Evolutionary conservation across 2,888 invertebrate species (phyloP).

Genomic region (Drosophila robusta): DNA sequence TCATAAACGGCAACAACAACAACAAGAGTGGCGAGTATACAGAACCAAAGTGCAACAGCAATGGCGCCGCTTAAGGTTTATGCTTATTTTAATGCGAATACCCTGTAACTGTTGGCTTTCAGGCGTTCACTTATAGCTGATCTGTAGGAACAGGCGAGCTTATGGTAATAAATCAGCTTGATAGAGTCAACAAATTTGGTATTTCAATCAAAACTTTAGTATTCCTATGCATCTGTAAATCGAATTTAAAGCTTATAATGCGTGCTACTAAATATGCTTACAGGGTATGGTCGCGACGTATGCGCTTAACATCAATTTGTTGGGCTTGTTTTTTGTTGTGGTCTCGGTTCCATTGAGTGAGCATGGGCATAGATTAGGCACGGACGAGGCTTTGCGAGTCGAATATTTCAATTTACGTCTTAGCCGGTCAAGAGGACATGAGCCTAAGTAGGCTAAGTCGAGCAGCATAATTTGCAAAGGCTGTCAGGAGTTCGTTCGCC

Average conservation of each 20-base stretch:
- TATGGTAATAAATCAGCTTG: too few relatives aligned
- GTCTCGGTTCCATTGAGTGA: conserved; percentile 24
- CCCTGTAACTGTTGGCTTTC: conserved; percentile 13
- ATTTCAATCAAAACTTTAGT: too few relatives aligned
- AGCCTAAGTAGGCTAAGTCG: conserved; percentile 44
- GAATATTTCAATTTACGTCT: conserved; percentile 56
- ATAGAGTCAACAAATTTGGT: background rate
- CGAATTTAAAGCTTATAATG: background rate
- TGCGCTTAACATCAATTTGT: background rate
- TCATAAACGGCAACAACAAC: conserved; percentile 49
- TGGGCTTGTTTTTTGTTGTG: conserved; percentile 4
- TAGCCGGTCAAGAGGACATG: conserved; percentile 51
- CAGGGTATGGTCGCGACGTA: conserved; percentile 5
- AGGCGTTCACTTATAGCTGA: too few relatives aligned
- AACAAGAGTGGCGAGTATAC: conserved; percentile 26
- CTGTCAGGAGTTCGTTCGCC: conserved; percentile 46
- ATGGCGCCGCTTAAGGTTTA: conserved; percentile 13
- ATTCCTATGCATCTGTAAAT: background rate
- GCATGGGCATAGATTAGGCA: conserved; percentile 51
- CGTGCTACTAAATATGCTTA: background rate
- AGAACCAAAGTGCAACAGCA: conserved; percentile 31
- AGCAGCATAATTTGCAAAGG: conserved; percentile 35
- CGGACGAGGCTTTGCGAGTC: conserved; percentile 44
- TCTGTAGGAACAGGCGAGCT: too few relatives aligned
- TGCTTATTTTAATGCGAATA: conserved; percentile 11